Conservation (phyloP, 2,797 vertebrate species). For the Pteropus rufus region DNA sequence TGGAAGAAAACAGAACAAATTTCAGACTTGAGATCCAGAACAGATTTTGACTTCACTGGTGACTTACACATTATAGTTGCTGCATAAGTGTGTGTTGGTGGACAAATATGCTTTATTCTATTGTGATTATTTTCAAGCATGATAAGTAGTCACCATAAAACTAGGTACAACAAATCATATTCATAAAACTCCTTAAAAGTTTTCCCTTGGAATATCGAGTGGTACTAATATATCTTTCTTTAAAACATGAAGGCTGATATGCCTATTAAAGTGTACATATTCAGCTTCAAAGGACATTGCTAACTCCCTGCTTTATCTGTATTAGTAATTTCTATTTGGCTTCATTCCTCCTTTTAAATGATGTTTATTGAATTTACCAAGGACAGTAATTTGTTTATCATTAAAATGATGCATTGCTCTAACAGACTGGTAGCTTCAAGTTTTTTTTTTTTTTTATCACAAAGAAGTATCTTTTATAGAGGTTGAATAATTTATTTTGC, state of each 20-base stretch:
- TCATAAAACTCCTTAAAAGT: conserved; percentile 38
- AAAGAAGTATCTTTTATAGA: conserved; percentile 16
- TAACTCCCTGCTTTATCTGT: conserved; percentile 57
- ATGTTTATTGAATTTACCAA: conserved; percentile 57
- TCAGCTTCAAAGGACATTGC: conserved; percentile 42
- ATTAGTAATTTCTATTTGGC: conserved; percentile 49
- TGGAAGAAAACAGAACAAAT: background rate
- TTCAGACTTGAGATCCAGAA: conserved; percentile 7
- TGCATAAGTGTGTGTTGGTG: background rate
- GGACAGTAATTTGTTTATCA: conserved; percentile 58
- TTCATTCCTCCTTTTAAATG: conserved; percentile 45
- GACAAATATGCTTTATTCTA: background rate
- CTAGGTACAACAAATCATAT: conserved; percentile 7
- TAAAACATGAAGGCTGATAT: conserved; percentile 38
- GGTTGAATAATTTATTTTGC: conserved; percentile 42
- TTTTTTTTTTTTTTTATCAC: conserved; percentile 46
- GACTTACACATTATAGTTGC: background rate
- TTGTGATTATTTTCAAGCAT: conserved; percentile 41
- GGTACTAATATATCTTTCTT: conserved; percentile 41
- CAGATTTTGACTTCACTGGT: background rate
- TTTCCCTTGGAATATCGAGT: conserved; percentile 20
- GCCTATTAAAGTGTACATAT: conserved; percentile 13
- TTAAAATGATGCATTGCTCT: conserved; percentile 49
- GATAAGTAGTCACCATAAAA: conserved; percentile 45
- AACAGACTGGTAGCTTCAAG: conserved; percentile 23